These are phyloP conservation scores for Isaurus tuberculatus DNA, from an alignment of 92 coral and sea anemone species.

Conservation along the genomic window DNA sequence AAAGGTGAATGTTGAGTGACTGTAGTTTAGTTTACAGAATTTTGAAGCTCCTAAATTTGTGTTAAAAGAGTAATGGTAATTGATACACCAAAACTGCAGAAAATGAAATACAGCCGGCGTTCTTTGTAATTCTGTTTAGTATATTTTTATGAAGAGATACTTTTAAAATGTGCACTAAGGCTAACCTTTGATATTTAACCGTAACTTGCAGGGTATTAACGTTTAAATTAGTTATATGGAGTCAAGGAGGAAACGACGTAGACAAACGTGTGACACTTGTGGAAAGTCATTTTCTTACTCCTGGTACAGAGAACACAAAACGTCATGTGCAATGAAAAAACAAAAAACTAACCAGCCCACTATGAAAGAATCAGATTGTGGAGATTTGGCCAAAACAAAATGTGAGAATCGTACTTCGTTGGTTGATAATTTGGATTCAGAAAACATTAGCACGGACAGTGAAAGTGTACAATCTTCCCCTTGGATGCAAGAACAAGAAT, in stretches of 20 bases:
- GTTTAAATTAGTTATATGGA: background rate
- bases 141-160: background rate
- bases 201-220: background rate
- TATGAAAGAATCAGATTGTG: background rate
- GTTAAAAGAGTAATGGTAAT: background rate
- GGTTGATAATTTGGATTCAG: background rate
- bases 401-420: background rate
- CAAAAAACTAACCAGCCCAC: background rate
- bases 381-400: background rate
- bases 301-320: slow-evolving; percentile 33
- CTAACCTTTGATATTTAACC: background rate
- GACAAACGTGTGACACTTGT: slow-evolving; percentile 7
- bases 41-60: background rate
- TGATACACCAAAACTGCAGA: background rate
- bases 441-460: background rate
- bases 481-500: background rate
- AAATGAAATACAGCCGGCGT: background rate
- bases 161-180: background rate
- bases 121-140: background rate
- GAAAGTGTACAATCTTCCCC: background rate
- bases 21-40: background rate
- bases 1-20: no score
- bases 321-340: background rate
- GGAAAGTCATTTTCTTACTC: slow-evolving; percentile 7
- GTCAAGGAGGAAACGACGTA: slow-evolving; percentile 8